A percentile compares a stretch with the other conserved stretches of the same genome.
Evolutionary conservation across 2,113 vertebrate species (phyloP).

Genomic region (Hemichromis elongatus): DNA sequence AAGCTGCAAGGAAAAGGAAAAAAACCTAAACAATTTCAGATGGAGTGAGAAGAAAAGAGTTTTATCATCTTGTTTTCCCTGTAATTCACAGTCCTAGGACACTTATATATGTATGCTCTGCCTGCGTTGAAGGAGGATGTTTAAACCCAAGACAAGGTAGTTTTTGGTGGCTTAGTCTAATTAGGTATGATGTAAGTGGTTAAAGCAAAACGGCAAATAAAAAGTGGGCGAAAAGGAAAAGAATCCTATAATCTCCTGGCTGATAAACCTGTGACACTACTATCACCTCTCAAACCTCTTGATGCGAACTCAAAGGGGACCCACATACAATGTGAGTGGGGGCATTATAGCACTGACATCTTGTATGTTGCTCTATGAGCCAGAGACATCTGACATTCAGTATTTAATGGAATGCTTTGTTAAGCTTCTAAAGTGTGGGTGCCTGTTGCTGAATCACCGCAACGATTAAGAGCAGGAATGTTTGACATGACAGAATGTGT

Average conservation of each 20-base stretch:
- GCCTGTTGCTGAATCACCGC: not conserved
- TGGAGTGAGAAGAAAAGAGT: not conserved
- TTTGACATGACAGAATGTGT: not conserved
- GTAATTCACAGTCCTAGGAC: no score
- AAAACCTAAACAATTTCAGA: no score
- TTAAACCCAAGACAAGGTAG: not conserved
- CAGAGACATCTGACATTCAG: not conserved
- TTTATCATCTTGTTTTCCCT: no score
- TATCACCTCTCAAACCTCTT: not conserved
- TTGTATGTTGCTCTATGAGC: not conserved
- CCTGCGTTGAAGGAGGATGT: no score
- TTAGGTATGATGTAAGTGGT: not conserved
- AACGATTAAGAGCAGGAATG: not conserved
- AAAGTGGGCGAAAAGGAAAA: not conserved
- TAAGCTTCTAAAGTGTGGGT: not conserved
- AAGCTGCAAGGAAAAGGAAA: not conserved
- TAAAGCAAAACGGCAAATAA: not conserved
- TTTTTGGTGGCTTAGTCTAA: not conserved
- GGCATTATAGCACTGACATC: not conserved
- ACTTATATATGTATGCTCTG: no score
- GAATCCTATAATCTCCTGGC: not conserved
- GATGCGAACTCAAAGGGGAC: not conserved
- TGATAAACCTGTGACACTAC: not conserved
- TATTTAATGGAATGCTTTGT: not conserved
- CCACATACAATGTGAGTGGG: not conserved